Conservation (phyloP, 2,797 vertebrate genomes). For the Coluber constrictor region DNA sequence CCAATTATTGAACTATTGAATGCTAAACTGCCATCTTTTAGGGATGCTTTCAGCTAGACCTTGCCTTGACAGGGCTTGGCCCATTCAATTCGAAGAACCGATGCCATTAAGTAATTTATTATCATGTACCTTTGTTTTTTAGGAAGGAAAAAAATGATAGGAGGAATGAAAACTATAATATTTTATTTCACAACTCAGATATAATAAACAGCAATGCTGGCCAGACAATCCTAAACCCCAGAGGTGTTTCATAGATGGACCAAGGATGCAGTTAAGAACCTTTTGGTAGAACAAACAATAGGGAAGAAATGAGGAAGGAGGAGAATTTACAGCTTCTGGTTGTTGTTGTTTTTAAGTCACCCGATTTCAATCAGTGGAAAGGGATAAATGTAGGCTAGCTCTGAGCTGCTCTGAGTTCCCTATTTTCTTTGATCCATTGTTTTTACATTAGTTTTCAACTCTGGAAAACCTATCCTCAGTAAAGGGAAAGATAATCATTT, state of each 20-base stretch:
- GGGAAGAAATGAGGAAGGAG: neutral
- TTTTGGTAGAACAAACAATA: neutral
- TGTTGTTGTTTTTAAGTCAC: neutral
- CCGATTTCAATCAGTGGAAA: neutral
- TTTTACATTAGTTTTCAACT: neutral
- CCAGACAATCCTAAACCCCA: neutral
- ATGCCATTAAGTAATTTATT: neutral
- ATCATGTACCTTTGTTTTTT: neutral
- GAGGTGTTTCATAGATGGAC: neutral
- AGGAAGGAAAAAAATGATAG: neutral
- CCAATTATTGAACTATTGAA: neutral
- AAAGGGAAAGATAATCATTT: neutral
- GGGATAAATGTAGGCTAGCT: neutral
- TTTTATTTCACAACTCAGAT: neutral
- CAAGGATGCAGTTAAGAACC: neutral
- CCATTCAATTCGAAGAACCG: neutral
- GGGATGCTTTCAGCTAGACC: neutral
- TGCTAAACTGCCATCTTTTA: neutral
- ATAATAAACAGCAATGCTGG: neutral
- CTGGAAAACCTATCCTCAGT: neutral
- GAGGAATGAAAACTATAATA: neutral
- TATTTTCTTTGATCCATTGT: neutral
- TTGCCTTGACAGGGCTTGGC: neutral
- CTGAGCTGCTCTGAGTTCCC: neutral
- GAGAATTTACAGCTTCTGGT: neutral